Evolutionary conservation across 1,140 invertebrate genomes (phyloP), one percentile per base, ranked within the genome.

Genomic region (Drosophila mojavensis): DNA sequence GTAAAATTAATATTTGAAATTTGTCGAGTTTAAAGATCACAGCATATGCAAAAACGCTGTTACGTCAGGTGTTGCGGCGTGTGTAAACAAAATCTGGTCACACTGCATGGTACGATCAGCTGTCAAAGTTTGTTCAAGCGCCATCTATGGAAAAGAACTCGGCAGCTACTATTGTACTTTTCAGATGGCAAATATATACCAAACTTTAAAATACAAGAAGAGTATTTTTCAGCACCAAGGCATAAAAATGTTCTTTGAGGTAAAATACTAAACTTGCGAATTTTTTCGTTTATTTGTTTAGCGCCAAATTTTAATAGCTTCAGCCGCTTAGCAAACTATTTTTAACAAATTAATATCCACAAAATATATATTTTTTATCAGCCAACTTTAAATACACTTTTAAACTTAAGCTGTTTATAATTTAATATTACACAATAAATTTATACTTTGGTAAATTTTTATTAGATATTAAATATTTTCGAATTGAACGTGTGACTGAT

Each of bases 1-100:
- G 20, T 54, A 15, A 15, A 33, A 15, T 36, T 11, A 43, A 59
- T 86, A 36, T 20, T 20, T 28, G 28, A 24, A 41, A 50, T 43
- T 61, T 33, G 13, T 59, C 28, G 10, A 41, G 20, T 36, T 60
- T 71, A 75, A 39, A 50, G 54, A 76, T 65, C 59, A 72, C 56
- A 47, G 43, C 47, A 17, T 45, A 9, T 65, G 39, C 47, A 56
- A 64, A 53, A 28, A 39, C 28, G 47, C 45, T 88, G 83, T 88
- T 88, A 88, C 83, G 83, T 88, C 83, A 88, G 83, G 72, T 75
- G 72, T 36, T 36, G 43, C 45, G 39, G 66, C 30, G 59, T 63
- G 62, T 59, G 51, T 36, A 24, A 11, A 17, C 4, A 2, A 20
- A 36, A n/a, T 20, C 43, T 69, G 71, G 71, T 26, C 65, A 69